Conservation (phyloP, 2,888 invertebrate genomes). For the Cactoblastis cactorum region DNA sequence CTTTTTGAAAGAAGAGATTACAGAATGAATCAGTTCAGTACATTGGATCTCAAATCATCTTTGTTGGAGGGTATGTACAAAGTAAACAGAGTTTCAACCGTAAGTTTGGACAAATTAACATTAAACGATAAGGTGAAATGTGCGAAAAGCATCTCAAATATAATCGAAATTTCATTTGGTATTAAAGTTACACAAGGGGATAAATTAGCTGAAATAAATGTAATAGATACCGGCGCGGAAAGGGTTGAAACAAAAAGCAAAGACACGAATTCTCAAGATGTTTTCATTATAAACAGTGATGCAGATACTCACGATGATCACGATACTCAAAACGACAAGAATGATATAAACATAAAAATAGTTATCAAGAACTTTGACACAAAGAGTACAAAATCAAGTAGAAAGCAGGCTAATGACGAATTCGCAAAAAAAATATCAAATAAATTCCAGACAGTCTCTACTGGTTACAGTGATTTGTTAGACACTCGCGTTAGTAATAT, state of each 20-base stretch:
- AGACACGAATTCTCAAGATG: slow-evolving; percentile 27
- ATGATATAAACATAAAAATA: slow-evolving; percentile 56
- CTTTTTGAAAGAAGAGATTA: slow-evolving; percentile 54
- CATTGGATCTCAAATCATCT: slow-evolving; percentile 21
- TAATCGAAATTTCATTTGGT: slow-evolving; percentile 58
- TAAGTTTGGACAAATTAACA: slow-evolving; percentile 28
- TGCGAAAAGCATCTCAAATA: slow-evolving; percentile 41
- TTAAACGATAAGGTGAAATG: slow-evolving; percentile 32
- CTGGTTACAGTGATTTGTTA: slow-evolving; percentile 42
- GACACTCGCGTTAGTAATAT: slow-evolving; percentile 24
- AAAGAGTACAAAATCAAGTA: slow-evolving; percentile 19
- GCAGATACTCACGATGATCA: slow-evolving; percentile 23
- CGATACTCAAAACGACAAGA: slow-evolving; percentile 37
- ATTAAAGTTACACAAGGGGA: slow-evolving; percentile 50
- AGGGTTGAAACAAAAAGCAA: slow-evolving; percentile 14
- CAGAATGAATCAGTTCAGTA: slow-evolving; percentile 14
- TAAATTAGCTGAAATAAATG: slow-evolving; percentile 42
- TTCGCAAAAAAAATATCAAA: slow-evolving; percentile 48
- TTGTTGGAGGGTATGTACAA: slow-evolving; percentile 42
- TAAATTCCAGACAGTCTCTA: slow-evolving; percentile 56
- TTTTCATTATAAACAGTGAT: slow-evolving; percentile 39
- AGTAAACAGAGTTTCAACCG: slow-evolving; percentile 38
- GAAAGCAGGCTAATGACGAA: slow-evolving; percentile 26
- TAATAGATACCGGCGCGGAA: slow-evolving; percentile 29
- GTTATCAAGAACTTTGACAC: slow-evolving; percentile 48